Percentiles rank a stretch among this genome's conserved stretches.
phyloP scores from a whole-genome alignment of 2,113 vertebrate genomes.

The Caloenas nicobarica region DNA sequence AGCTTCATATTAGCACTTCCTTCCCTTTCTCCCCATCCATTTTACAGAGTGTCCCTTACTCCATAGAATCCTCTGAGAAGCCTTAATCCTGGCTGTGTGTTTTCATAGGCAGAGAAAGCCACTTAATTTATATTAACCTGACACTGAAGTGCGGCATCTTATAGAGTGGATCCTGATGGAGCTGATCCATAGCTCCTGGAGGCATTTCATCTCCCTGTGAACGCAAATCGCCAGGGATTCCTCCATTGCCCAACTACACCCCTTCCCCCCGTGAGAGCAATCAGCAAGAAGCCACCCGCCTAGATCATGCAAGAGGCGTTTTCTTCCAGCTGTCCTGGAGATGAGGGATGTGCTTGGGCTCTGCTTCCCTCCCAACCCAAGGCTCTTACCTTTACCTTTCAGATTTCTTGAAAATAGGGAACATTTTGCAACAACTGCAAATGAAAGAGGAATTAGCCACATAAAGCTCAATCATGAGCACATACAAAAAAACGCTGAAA shows the following conservation, averaged over 20 bases:
- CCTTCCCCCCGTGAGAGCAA: neutral
- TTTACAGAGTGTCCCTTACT: rapidly evolving
- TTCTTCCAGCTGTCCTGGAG: neutral
- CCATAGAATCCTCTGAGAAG: neutral
- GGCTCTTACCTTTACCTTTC: neutral
- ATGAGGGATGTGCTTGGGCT: neutral
- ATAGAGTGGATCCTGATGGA: neutral
- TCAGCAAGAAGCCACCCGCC: neutral
- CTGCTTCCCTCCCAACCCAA: neutral
- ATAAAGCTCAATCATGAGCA: neutral
- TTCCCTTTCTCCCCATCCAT: neutral
- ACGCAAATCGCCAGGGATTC: neutral
- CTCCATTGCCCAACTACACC: neutral
- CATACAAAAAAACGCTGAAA: neutral
- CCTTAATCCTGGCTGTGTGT: rapidly evolving
- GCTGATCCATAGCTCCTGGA: neutral
- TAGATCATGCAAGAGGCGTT: rapidly evolving
- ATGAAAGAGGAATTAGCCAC: neutral
- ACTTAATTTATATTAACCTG: neutral
- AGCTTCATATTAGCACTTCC: neutral
- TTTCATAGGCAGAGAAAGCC: neutral
- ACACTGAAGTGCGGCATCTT: neutral
- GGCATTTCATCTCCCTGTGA: neutral
- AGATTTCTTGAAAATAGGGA: neutral
- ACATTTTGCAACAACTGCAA: neutral